A percentile compares a stretch with the other conserved stretches of the same genome.
These are phyloP conservation scores for Crematogaster levior DNA, from an alignment of 2,888 invertebrate genomes.

Conservation along the genomic window DNA sequence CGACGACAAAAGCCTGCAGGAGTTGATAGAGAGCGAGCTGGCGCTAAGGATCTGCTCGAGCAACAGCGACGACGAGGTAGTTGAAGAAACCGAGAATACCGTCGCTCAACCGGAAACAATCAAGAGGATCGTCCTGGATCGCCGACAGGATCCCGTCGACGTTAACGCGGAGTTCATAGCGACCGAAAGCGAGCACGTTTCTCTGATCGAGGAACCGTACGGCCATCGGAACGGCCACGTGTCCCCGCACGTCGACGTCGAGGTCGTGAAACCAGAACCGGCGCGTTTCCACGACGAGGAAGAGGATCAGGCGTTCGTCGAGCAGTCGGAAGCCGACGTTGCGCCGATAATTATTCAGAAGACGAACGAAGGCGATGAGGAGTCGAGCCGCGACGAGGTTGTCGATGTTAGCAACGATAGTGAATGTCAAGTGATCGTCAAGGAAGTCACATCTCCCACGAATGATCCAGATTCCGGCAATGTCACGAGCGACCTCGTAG, in stretches of 20 bases:
- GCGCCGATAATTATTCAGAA: conserved; percentile 53
- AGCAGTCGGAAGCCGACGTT: conserved; percentile 55
- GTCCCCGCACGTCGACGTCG: conserved; percentile 59
- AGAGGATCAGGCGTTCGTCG: conserved; percentile 53
- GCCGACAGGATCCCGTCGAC: conserved; percentile 71
- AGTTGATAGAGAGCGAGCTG: conserved; percentile 83
- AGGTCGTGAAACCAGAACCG: conserved; percentile 52
- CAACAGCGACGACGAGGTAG: conserved; percentile 62
- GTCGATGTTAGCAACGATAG: conserved; percentile 18
- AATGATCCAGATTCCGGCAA: not conserved
- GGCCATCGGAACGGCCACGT: conserved; percentile 79
- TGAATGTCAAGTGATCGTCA: conserved; percentile 5
- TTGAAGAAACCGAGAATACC: conserved; percentile 62
- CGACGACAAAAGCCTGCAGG: conserved; percentile 84
- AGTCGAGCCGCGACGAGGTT: conserved; percentile 1
- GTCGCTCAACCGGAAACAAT: conserved; percentile 74
- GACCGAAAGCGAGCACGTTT: conserved; percentile 79
- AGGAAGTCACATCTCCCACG: not conserved
- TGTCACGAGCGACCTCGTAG: not conserved
- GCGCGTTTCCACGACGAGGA: conserved; percentile 53
- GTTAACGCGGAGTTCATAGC: conserved; percentile 81
- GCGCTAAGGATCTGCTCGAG: conserved; percentile 82
- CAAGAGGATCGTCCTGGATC: conserved; percentile 79
- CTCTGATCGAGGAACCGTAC: conserved; percentile 77
- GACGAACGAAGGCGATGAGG: conserved; percentile 48